phyloP scores from a whole-genome alignment of 2,113 vertebrate genomes.

The Ibidorhyncha struthersii region DNA sequence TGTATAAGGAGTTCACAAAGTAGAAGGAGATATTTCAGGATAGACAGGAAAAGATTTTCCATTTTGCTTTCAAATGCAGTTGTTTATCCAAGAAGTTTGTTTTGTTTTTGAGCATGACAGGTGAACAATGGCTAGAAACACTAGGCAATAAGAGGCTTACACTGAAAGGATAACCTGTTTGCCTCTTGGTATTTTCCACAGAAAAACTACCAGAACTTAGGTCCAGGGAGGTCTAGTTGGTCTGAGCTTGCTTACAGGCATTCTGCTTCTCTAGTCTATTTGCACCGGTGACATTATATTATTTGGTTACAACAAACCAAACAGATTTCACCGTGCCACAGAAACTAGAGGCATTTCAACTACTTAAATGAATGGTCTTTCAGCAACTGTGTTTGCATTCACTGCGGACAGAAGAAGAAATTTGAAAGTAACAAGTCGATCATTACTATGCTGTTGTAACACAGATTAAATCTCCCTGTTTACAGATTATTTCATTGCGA shows the following conservation, averaged over 20 bases:
- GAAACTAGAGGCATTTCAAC: conserved; percentile 18
- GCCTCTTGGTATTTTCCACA: background rate
- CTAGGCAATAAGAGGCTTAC: background rate
- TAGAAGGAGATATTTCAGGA: background rate
- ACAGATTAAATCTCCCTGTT: background rate
- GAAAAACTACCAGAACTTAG: background rate
- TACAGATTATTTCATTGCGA: background rate
- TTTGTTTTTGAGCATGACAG: background rate
- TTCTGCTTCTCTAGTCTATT: background rate
- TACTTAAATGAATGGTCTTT: background rate
- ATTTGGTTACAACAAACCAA: conserved; percentile 3
- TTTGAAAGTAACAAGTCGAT: background rate
- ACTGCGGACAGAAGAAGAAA: background rate
- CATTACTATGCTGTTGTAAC: background rate
- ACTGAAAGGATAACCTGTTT: background rate
- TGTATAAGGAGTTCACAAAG: background rate
- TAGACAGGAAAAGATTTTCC: background rate
- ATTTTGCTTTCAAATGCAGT: background rate
- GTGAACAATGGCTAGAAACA: background rate
- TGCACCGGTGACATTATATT: background rate
- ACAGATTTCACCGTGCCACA: background rate
- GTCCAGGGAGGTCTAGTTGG: background rate
- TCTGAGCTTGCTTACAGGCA: background rate
- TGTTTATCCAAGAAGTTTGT: background rate
- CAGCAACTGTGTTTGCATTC: background rate